Evolutionary conservation across 2,113 vertebrate genomes (phyloP).

Genomic region (Bettongia penicillata): DNA sequence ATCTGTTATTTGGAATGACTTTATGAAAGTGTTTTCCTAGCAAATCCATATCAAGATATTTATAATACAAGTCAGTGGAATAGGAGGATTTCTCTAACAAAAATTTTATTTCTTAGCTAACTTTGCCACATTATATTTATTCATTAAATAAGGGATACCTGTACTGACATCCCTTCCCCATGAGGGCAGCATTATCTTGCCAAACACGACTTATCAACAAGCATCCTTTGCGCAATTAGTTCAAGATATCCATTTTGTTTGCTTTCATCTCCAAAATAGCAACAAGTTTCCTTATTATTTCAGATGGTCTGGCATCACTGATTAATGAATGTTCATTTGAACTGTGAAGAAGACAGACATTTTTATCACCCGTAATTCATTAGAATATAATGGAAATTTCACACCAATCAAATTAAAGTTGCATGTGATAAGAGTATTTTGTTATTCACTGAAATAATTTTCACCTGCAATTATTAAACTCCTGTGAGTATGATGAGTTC

Average conservation of each 20-base stretch:
- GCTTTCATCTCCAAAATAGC: slow-evolving; percentile 77
- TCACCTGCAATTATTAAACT: slow-evolving; percentile 39
- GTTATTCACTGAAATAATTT: slow-evolving; percentile 68
- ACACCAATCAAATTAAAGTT: slow-evolving; percentile 76
- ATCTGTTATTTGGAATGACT: slow-evolving; percentile 41
- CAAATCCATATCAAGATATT: slow-evolving; percentile 55
- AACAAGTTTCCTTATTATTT: slow-evolving; percentile 72
- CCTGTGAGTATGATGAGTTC: background rate
- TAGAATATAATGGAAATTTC: slow-evolving; percentile 72
- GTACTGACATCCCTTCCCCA: slow-evolving; percentile 23
- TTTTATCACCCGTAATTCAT: slow-evolving; percentile 74
- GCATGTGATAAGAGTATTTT: slow-evolving; percentile 62
- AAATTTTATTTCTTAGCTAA: slow-evolving; percentile 59
- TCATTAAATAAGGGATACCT: slow-evolving; percentile 42
- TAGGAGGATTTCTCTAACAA: slow-evolving; percentile 65
- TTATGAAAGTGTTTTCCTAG: slow-evolving; percentile 14
- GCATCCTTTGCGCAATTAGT: slow-evolving; percentile 60
- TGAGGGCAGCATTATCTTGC: slow-evolving; percentile 65
- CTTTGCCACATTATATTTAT: slow-evolving; percentile 16
- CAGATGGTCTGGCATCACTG: slow-evolving; percentile 60
- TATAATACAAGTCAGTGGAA: slow-evolving; percentile 66
- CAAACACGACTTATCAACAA: slow-evolving; percentile 65
- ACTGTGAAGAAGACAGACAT: slow-evolving; percentile 55
- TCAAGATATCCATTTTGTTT: slow-evolving; percentile 76
- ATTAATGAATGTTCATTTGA: slow-evolving; percentile 74